Evolutionary conservation across 2,113 vertebrate species (phyloP).

Genomic region (Lipophrys pholis): DNA sequence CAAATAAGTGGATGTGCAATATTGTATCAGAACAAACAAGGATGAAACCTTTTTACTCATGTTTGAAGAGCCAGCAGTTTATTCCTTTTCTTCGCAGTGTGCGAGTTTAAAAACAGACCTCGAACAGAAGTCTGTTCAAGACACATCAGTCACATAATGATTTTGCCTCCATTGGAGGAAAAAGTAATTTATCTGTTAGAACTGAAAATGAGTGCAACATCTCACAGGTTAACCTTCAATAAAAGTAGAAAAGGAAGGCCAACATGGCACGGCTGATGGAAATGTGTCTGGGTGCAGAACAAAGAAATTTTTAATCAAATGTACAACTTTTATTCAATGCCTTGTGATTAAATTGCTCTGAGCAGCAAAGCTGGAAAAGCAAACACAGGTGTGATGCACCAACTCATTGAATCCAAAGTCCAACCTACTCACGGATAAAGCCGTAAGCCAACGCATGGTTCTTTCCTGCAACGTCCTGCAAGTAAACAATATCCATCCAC

Average conservation of each 20-base stretch:
- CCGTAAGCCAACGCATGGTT: not conserved
- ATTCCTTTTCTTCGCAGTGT: not conserved
- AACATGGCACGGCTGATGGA: not conserved
- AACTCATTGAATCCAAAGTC: slow-evolving; percentile 52
- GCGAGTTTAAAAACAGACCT: not conserved
- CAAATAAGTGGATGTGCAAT: not conserved
- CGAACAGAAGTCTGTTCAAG: not conserved
- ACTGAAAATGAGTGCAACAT: not conserved
- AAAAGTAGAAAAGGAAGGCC: not conserved
- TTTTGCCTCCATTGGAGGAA: too few species aligned
- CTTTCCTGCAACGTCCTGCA: not conserved
- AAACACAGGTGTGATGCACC: slow-evolving; percentile 41
- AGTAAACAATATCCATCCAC: not conserved
- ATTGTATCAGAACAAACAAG: not conserved
- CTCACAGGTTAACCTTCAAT: not conserved
- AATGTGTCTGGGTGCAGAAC: not conserved
- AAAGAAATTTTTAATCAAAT: not conserved
- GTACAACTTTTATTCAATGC: not conserved
- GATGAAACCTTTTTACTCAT: not conserved
- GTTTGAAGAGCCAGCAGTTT: not conserved
- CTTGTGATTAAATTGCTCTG: slow-evolving; percentile 1
- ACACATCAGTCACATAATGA: not conserved
- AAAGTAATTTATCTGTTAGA: not conserved
- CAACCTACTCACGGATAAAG: not conserved
- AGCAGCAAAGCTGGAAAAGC: not conserved